Evolutionary conservation across 1,140 invertebrate species (phyloP), one percentile per base, ranked within the genome.

Genomic region (Cherax destructor): DNA sequence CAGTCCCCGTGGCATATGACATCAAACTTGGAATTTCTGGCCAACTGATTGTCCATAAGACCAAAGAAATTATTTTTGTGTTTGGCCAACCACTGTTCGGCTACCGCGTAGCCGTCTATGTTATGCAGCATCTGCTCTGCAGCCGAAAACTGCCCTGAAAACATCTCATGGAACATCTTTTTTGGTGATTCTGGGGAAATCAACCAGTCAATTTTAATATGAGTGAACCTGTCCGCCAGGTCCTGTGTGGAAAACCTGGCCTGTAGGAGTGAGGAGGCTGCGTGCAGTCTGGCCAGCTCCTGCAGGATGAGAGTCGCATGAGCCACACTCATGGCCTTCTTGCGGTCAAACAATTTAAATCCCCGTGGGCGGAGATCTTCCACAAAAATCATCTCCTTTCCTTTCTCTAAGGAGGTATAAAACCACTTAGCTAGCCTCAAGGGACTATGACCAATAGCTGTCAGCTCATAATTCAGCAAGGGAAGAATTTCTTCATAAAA

Each of bases 321-420:
- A 24, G 87, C 47, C 59, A 47, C 61, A 47, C 83, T 78, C 77
- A 88, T 11, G n/a, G 56, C 61, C 21, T 56, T 78, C 11, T 24
- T 49, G 24, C 87, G 87, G 77, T 88, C 87, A 7, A 47, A 30
- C 87, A 88, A 83, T 56, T 88, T 81, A 61, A 69, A 88, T 61
- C 78, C 87, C 24, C 59, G 61, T 7, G 78, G 10, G 16, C 87
- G 78, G 3, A 88, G 87, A 59, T 88, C 78, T 49, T 88, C 87
- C 24, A 81, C 18, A 65, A 81, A 74, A 0, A 81, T 69, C 5
- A 50, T 16, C 30, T 88, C 87, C n/a, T 16, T 52, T 13, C 50
- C 69, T 11, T 81, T 18, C n/a, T 83, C 87, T 7, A 81, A 30
- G 69, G 18, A 30, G 1, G 61, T 56, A 52, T 81, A 49, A 41